phyloP scores from a whole-genome alignment of 1,140 invertebrate species.

The Heliconius congener region DNA sequence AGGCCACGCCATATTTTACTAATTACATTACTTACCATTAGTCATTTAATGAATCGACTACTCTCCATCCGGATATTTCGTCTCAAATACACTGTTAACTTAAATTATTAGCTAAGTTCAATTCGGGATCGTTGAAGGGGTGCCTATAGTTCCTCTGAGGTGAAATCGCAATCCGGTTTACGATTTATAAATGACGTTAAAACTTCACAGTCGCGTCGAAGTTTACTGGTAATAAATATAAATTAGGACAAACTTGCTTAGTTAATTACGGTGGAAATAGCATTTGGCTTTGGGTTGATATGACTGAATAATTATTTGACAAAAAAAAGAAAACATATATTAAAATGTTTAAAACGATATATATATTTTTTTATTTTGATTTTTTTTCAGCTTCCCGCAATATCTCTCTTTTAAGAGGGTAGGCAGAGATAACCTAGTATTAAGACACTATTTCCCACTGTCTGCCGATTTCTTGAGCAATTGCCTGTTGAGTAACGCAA shows the following conservation, averaged over 20 bases:
- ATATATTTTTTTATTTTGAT: too few species aligned
- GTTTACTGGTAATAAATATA: constrained; percentile 29
- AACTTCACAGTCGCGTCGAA: constrained; percentile 41
- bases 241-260: constrained; percentile 8
- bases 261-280: not conserved
- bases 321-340: too few species aligned
- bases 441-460: too few species aligned
- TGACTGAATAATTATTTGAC: not conserved
- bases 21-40: not conserved
- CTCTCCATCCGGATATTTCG: constrained; percentile 45
- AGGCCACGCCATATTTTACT: not conserved
- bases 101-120: constrained; percentile 62
- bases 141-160: constrained; percentile 46
- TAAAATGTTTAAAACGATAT: too few species aligned
- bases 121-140: constrained; percentile 45
- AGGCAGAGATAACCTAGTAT: too few species aligned
- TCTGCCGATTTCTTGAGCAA: too few species aligned
- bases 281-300: not conserved
- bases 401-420: too few species aligned
- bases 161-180: constrained; percentile 44
- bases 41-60: constrained; percentile 41
- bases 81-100: constrained; percentile 59
- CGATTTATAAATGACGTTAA: constrained; percentile 51
- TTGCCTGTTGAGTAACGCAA: too few species aligned
- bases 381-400: too few species aligned